These are phyloP conservation scores for Drepanosiphum platanoidis DNA, from an alignment of 2,888 invertebrate species.

Conservation along the genomic window DNA sequence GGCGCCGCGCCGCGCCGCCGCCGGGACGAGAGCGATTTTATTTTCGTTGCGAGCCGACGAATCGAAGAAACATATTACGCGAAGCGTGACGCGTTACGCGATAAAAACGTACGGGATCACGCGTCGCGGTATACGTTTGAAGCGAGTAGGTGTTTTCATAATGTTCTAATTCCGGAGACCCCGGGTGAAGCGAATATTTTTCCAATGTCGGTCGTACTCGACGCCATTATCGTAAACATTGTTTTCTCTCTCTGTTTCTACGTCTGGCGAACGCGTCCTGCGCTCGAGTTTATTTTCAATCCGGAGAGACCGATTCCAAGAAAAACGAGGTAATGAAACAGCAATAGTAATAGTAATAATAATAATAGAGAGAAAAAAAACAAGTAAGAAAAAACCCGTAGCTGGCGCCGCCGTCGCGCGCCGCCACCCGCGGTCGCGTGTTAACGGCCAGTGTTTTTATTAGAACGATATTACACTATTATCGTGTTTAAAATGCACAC, in stretches of 20 bases:
- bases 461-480: constrained; percentile 11
- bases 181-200: background rate
- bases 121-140: too few species aligned
- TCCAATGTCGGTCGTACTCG: too few species aligned
- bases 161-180: background rate
- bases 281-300: background rate
- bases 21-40: too few species aligned
- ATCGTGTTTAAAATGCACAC: background rate
- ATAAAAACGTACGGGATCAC: too few species aligned
- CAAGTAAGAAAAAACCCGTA: background rate
- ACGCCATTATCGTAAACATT: background rate
- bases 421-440: background rate
- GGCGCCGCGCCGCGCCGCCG: too few species aligned
- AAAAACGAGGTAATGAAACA: background rate
- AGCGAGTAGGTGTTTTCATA: background rate
- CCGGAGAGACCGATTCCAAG: background rate
- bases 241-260: background rate
- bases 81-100: too few species aligned
- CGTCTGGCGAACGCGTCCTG: background rate
- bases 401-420: background rate
- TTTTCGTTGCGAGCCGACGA: too few species aligned
- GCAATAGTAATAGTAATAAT: too few species aligned
- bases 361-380: background rate
- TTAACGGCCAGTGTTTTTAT: background rate
- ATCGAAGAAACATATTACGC: too few species aligned